phyloP scores from a whole-genome alignment of 2,113 vertebrate genomes.

The Pseudolaguvia tuberculata region DNA sequence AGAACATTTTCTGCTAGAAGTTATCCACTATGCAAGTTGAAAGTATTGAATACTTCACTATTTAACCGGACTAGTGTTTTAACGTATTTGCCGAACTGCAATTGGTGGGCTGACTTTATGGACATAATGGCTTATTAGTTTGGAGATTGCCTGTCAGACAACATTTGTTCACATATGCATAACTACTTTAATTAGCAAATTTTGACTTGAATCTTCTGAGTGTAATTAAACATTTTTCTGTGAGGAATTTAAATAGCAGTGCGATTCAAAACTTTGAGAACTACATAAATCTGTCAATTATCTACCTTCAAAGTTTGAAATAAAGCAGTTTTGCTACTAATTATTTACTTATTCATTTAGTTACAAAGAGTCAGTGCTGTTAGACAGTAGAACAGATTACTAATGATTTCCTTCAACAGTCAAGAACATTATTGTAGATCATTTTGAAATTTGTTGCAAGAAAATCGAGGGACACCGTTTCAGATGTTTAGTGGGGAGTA shows the following conservation, averaged over 20 bases:
- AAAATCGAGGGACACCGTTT: not conserved
- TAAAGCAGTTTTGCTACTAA: not conserved
- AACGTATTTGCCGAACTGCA: too few species aligned
- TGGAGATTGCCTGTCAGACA: not conserved
- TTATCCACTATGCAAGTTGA: too few species aligned
- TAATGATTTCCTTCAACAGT: not conserved
- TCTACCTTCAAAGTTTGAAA: not conserved
- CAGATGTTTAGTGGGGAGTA: slow-evolving; percentile 26
- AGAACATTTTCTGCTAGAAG: too few species aligned
- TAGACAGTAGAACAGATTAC: not conserved
- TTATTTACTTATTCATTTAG: not conserved
- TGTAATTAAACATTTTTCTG: not conserved
- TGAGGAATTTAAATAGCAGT: too few species aligned
- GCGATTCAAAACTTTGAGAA: not conserved
- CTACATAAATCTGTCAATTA: too few species aligned
- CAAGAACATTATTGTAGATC: not conserved
- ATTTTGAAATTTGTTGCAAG: not conserved
- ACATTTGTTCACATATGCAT: too few species aligned
- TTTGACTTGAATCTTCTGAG: not conserved
- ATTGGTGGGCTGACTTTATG: not conserved
- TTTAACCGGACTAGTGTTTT: too few species aligned
- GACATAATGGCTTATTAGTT: too few species aligned
- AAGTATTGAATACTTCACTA: too few species aligned
- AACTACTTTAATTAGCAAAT: not conserved
- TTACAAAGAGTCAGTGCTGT: not conserved